Evolutionary conservation across 2,113 vertebrate genomes (phyloP).

Genomic region (Chlorodrepanis virens): DNA sequence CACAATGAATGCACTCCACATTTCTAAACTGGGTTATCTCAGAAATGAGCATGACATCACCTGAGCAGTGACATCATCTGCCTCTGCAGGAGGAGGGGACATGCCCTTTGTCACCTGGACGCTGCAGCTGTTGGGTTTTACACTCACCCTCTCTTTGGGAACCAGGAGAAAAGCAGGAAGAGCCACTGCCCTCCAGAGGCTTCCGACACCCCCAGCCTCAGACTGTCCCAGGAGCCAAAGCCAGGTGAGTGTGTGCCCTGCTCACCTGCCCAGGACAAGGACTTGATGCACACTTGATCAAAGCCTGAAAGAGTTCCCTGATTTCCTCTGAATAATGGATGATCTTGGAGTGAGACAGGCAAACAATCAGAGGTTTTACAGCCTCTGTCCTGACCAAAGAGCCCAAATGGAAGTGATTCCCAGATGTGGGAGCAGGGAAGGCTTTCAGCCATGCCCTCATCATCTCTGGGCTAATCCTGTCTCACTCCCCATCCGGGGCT

Average conservation of each 20-base stretch:
- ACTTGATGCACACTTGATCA: not conserved
- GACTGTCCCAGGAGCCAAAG: accelerated
- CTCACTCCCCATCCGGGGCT: not conserved
- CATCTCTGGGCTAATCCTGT: not conserved
- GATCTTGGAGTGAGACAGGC: not conserved
- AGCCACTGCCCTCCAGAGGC: not conserved
- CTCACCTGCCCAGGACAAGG: not conserved
- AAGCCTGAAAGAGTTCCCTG: not conserved
- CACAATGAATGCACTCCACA: not conserved
- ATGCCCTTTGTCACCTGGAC: accelerated
- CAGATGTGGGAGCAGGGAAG: not conserved
- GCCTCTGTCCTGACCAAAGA: not conserved
- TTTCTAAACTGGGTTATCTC: not conserved
- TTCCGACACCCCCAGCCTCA: not conserved
- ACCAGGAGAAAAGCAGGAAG: not conserved
- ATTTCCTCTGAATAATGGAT: not conserved
- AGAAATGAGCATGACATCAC: not conserved
- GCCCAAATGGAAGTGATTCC: not conserved
- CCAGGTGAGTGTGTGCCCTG: accelerated
- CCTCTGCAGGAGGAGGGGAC: not conserved
- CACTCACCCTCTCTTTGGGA: not conserved
- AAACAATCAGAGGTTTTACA: not conserved
- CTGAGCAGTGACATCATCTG: not conserved
- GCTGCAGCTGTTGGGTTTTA: not conserved
- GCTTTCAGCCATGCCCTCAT: not conserved